phyloP scores from a whole-genome alignment of 2,113 vertebrate genomes.

The Notothenia coriiceps region DNA sequence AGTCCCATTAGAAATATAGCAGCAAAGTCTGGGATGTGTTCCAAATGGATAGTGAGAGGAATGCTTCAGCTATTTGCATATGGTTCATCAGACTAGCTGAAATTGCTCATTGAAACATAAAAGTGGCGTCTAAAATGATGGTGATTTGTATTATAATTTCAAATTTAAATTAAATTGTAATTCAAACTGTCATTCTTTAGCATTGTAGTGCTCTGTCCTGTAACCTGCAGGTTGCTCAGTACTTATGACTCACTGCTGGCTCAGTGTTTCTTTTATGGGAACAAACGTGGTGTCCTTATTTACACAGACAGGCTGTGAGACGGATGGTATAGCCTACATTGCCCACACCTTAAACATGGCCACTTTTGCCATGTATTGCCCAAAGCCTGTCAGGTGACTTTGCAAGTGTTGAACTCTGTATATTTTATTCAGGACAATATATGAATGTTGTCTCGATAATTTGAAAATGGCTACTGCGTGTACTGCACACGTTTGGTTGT shows the following conservation, averaged over 20 bases:
- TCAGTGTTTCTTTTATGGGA: conserved; percentile 15
- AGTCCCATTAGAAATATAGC: neutral
- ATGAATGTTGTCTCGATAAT: neutral
- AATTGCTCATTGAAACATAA: neutral
- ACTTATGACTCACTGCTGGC: neutral
- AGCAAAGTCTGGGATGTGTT: neutral
- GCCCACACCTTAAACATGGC: conserved; percentile 18
- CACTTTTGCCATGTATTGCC: conserved; percentile 11
- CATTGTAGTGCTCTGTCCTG: neutral
- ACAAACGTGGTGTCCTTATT: conserved; percentile 30
- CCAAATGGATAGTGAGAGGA: neutral
- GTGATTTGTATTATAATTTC: neutral
- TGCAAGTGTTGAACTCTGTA: conserved; percentile 7
- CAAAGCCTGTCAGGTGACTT: conserved; percentile 21
- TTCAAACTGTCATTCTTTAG: neutral
- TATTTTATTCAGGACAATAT: neutral
- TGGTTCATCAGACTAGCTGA: neutral
- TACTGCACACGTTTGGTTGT: neutral
- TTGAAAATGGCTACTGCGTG: neutral
- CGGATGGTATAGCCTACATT: conserved; percentile 13
- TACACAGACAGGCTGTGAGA: conserved; percentile 29
- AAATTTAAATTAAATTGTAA: no score
- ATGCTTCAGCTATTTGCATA: neutral
- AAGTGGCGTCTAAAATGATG: no score
- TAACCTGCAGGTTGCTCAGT: neutral